Conservation (phyloP, 2,797 vertebrate species). For the Pangasius djambal region DNA sequence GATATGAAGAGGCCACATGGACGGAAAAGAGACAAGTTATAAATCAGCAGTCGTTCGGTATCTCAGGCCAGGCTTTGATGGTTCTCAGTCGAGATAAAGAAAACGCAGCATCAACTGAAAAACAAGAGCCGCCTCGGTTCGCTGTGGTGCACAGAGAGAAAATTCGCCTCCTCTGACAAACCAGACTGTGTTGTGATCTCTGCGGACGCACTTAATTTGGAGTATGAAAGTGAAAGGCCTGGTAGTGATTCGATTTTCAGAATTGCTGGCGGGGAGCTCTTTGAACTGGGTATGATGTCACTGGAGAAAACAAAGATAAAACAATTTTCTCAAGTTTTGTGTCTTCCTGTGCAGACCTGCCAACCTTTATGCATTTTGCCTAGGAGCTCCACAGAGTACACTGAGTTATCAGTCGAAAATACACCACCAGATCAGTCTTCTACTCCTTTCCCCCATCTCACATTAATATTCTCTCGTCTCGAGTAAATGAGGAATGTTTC, state of each 20-base stretch:
- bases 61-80: background rate
- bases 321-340: background rate
- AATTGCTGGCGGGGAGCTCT: background rate
- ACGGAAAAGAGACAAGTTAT: background rate
- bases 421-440: background rate
- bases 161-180: background rate
- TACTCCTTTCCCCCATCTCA: background rate
- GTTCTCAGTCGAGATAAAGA: background rate
- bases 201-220: background rate
- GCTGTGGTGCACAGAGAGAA: constrained; percentile 1
- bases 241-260: background rate
- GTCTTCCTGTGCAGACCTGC: background rate
- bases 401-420: background rate
- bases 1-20: background rate
- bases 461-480: background rate
- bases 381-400: background rate
- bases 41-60: background rate
- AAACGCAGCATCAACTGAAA: background rate
- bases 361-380: background rate
- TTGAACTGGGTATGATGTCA: background rate
- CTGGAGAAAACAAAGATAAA: constrained; percentile 5
- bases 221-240: constrained; percentile 6
- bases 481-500: background rate
- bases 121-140: background rate
- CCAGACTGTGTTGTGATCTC: background rate